phyloP scores from a whole-genome alignment of 2,888 invertebrate species.

The Nomada fabriciana region DNA sequence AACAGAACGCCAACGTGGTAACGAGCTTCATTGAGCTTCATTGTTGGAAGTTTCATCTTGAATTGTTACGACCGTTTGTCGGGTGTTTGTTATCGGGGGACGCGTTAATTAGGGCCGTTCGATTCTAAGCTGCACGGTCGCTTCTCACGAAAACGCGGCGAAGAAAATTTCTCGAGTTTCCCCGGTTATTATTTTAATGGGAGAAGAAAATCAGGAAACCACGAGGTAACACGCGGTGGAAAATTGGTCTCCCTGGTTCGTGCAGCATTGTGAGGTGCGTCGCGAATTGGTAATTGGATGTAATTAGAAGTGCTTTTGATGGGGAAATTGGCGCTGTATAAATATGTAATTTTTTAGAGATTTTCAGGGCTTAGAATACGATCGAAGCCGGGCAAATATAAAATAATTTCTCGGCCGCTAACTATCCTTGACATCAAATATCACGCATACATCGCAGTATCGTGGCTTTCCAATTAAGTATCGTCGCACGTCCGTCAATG shows the following conservation, averaged over 20 bases:
- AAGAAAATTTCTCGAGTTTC: slow-evolving; percentile 42
- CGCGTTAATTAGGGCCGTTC: slow-evolving; percentile 25
- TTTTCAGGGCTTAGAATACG: no score
- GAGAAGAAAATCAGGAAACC: slow-evolving; percentile 41
- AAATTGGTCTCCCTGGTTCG: slow-evolving; percentile 9
- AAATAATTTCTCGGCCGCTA: no score
- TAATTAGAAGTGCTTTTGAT: slow-evolving; percentile 21
- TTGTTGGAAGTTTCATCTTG: not conserved
- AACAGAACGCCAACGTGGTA: not conserved
- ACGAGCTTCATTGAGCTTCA: not conserved
- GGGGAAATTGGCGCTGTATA: not conserved
- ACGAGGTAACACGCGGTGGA: slow-evolving; percentile 1
- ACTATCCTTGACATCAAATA: no score
- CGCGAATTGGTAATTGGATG: slow-evolving; percentile 18
- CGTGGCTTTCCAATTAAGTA: no score
- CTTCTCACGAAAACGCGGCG: slow-evolving; percentile 32
- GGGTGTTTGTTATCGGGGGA: not conserved
- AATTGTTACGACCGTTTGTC: not conserved
- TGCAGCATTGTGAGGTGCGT: not conserved
- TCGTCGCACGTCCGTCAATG: no score
- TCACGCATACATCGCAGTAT: no score
- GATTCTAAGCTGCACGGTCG: not conserved
- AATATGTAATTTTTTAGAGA: not conserved
- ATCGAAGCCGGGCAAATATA: no score
- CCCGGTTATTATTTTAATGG: not conserved